phyloP scores from a whole-genome alignment of 2,113 vertebrate species.

The Clarias batrachus region DNA sequence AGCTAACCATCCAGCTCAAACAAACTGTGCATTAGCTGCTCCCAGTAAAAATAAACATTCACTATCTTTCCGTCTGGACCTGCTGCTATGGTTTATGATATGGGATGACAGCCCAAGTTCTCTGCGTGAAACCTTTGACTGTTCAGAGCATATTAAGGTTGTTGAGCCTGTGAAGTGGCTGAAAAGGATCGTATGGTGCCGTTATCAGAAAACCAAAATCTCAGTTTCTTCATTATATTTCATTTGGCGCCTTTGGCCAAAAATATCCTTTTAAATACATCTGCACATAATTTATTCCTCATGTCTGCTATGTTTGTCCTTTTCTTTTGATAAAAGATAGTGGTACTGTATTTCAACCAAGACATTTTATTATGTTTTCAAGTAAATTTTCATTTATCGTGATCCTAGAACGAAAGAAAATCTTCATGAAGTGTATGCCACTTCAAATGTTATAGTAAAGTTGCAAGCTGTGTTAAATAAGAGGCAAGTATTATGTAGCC shows the following conservation, averaged over 20 bases:
- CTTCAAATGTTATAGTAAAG: not conserved
- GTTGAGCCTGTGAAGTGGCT: not conserved
- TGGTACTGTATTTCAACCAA: not conserved
- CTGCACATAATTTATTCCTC: conserved; percentile 15
- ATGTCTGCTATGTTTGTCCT: not conserved
- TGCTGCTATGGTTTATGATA: conserved; percentile 29
- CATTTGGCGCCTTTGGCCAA: not conserved
- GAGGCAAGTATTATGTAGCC: conserved; percentile 7
- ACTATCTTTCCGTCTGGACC: conserved; percentile 11
- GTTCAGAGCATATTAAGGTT: not conserved
- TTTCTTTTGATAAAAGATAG: not conserved
- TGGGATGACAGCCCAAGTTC: conserved; percentile 15
- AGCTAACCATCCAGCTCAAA: conserved; percentile 53
- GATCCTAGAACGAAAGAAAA: not conserved
- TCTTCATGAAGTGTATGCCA: conserved; percentile 11
- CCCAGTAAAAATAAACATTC: conserved; percentile 47
- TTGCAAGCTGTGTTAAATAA: conserved; percentile 2
- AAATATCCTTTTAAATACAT: conserved; percentile 15
- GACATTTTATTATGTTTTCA: not conserved
- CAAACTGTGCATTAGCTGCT: conserved; percentile 29
- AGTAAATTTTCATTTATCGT: not conserved
- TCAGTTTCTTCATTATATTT: conserved; percentile 25
- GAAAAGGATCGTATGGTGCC: conserved; percentile 17
- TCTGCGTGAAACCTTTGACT: conserved; percentile 1
- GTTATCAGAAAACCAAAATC: conserved; percentile 35